Percentiles rank a stretch among this genome's conserved stretches.
phyloP scores from a whole-genome alignment of 1,140 invertebrate species.

The Cydia splendana region DNA sequence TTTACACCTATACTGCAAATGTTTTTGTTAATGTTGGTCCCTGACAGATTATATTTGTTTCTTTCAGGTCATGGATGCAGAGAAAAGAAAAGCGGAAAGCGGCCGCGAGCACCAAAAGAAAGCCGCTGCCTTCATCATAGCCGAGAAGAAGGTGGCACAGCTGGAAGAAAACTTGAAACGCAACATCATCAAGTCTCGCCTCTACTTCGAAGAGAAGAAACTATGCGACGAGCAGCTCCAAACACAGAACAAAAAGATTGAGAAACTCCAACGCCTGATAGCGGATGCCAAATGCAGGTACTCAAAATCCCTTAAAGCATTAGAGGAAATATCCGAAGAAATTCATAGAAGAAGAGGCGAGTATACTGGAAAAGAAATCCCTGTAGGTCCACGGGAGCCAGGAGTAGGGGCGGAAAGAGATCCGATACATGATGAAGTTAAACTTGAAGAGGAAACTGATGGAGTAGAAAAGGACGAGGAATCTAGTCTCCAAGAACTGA shows the following conservation, averaged over 20 bases:
- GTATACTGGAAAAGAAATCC: slow-evolving; percentile 70
- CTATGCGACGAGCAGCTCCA: slow-evolving; percentile 94
- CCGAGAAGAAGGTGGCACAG: slow-evolving; percentile 88
- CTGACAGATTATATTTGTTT: slow-evolving; percentile 36
- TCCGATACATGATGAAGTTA: slow-evolving; percentile 76
- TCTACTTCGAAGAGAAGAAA: slow-evolving; percentile 96
- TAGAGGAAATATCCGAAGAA: slow-evolving; percentile 96
- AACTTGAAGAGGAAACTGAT: slow-evolving; percentile 59
- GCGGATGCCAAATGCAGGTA: slow-evolving; percentile 90
- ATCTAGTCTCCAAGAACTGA: slow-evolving; percentile 76
- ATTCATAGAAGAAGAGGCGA: slow-evolving; percentile 86
- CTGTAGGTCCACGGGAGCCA: slow-evolving; percentile 88
- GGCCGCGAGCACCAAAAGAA: slow-evolving; percentile 91
- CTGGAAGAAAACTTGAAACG: slow-evolving; percentile 89
- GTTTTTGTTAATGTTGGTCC: not conserved
- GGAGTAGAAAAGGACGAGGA: slow-evolving; percentile 66
- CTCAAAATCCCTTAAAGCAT: slow-evolving; percentile 89
- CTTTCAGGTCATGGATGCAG: slow-evolving; percentile 94
- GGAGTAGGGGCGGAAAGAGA: slow-evolving; percentile 93
- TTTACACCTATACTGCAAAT: too few species aligned
- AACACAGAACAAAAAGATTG: slow-evolving; percentile 92
- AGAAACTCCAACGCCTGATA: slow-evolving; percentile 89
- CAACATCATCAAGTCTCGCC: slow-evolving; percentile 91
- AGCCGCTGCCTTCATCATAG: slow-evolving; percentile 87
- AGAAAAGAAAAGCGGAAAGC: slow-evolving; percentile 92